These are phyloP conservation scores for Melangyna quadrimaculata DNA, from an alignment of 2,888 invertebrate genomes.

Conservation along the genomic window DNA sequence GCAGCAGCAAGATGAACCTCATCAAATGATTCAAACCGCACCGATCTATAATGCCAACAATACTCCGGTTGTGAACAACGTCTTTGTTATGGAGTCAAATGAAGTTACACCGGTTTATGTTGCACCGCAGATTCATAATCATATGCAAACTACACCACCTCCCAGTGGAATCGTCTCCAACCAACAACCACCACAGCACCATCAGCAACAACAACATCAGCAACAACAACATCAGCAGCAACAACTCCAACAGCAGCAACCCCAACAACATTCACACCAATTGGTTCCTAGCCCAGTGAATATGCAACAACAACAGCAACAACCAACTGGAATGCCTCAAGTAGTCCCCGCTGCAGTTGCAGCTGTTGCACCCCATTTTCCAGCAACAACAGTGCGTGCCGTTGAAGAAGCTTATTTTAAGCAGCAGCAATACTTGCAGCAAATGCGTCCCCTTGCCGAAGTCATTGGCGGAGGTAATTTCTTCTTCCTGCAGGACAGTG, in stretches of 20 bases:
- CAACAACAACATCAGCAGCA: conserved; percentile 68
- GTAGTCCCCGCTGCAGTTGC: conserved; percentile 68
- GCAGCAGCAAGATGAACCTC: conserved; percentile 66
- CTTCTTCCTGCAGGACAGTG: conserved; percentile 94
- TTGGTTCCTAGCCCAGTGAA: conserved; percentile 66
- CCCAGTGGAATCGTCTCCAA: conserved; percentile 34
- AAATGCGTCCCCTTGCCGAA: conserved; percentile 86
- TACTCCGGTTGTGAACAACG: conserved; percentile 56
- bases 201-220: conserved; percentile 67
- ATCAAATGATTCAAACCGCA: conserved; percentile 74
- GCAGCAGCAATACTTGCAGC: conserved; percentile 83
- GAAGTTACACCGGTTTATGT: conserved; percentile 40
- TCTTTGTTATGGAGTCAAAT: conserved; percentile 50
- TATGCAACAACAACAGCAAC: conserved; percentile 70
- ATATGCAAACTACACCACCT: conserved; percentile 70
- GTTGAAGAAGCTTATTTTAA: conserved; percentile 86
- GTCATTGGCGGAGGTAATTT: conserved; percentile 90
- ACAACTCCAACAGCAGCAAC: neutral
- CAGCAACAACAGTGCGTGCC: conserved; percentile 84
- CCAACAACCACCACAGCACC: conserved; percentile 63
- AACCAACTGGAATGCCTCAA: conserved; percentile 72
- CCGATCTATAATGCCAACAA: conserved; percentile 68
- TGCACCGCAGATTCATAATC: conserved; percentile 50
- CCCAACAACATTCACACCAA: conserved; percentile 39
- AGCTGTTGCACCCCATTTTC: conserved; percentile 76